Evolutionary conservation across 2,113 vertebrate genomes (phyloP).

Genomic region (Otus sunia): DNA sequence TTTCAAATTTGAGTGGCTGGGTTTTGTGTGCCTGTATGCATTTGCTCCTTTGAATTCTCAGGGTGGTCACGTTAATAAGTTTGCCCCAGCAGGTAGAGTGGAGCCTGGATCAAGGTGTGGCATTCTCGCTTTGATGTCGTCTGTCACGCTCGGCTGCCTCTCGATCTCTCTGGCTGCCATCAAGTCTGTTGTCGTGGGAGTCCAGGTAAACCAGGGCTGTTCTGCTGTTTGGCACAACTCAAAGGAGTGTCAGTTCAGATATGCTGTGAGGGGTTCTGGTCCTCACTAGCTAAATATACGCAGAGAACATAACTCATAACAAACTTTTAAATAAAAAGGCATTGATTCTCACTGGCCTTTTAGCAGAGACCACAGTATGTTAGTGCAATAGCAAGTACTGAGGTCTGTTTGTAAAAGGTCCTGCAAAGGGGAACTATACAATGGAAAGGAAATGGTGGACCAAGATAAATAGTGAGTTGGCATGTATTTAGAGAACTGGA

Average conservation of each 20-base stretch:
- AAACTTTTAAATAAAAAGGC: background rate
- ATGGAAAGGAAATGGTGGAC: background rate
- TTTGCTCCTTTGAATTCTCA: conserved; percentile 82
- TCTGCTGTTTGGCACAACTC: conserved; percentile 25
- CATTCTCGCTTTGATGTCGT: conserved; percentile 80
- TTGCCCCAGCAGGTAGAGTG: conserved; percentile 82
- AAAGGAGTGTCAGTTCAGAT: background rate
- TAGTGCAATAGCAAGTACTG: background rate
- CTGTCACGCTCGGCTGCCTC: conserved; percentile 80
- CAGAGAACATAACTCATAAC: background rate
- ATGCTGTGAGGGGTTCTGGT: background rate
- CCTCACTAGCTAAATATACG: background rate
- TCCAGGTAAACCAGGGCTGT: conserved; percentile 75
- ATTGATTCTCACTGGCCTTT: background rate
- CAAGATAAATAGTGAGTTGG: conserved; percentile 19
- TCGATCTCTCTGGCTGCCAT: conserved; percentile 82
- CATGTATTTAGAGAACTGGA: background rate
- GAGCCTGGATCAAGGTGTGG: conserved; percentile 84
- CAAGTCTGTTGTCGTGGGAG: conserved; percentile 80
- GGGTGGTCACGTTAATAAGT: conserved; percentile 85
- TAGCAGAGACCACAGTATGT: background rate
- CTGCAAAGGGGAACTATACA: background rate
- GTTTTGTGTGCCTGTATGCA: background rate
- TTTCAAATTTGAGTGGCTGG: conserved; percentile 65
- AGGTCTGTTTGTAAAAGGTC: background rate